Conservation (phyloP, 30 jellyfish, hydroid and myxozoan species). For the Clytia hemisphaerica region DNA sequence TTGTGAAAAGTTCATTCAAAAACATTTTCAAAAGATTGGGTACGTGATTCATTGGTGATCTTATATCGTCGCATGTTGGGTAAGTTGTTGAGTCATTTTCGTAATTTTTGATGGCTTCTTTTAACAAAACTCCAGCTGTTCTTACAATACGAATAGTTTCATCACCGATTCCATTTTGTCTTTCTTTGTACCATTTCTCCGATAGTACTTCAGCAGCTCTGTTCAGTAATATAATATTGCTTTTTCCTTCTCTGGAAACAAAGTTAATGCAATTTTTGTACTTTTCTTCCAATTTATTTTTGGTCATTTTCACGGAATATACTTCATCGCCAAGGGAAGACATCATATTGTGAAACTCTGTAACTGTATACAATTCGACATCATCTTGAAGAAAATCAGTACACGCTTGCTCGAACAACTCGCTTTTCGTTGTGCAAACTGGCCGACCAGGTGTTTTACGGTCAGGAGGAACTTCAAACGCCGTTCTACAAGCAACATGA, state of each 20-base stretch:
- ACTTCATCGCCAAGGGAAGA: neutral
- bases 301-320: neutral
- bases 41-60: neutral
- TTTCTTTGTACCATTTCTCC: neutral
- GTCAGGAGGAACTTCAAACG: neutral
- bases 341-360: neutral
- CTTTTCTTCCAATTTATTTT: neutral
- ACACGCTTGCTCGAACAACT: neutral
- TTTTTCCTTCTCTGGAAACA: neutral
- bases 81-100: neutral
- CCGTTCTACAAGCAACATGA: neutral
- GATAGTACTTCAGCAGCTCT: neutral
- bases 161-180: neutral
- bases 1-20: neutral
- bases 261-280: no score
- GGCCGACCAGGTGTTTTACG: neutral
- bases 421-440: neutral
- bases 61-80: conserved; percentile 1
- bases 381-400: neutral
- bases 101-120: neutral
- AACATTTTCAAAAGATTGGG: neutral
- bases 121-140: conserved; percentile 4
- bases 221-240: neutral
- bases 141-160: conserved; percentile 1
- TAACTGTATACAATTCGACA: neutral